phyloP scores from a whole-genome alignment of 2,888 invertebrate species.

The Dynastes tityus region DNA sequence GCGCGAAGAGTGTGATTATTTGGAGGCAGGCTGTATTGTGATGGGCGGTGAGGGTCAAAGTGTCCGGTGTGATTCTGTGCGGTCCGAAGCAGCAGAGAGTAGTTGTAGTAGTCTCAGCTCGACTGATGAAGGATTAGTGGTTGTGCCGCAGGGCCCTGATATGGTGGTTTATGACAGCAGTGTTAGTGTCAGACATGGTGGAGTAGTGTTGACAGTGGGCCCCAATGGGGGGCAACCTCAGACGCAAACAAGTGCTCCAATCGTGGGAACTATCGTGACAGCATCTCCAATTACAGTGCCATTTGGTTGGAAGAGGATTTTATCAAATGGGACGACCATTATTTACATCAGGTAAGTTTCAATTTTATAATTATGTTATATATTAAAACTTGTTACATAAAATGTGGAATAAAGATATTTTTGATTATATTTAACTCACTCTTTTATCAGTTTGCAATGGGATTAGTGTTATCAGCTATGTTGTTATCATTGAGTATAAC shows the following conservation, averaged over 20 bases:
- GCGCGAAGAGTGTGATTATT: slow-evolving; percentile 64
- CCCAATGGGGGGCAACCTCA: slow-evolving; percentile 61
- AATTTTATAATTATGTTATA: neutral
- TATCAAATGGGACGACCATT: slow-evolving; percentile 80
- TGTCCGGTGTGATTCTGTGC: slow-evolving; percentile 74
- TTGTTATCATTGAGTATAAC: slow-evolving; percentile 22
- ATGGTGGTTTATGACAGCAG: slow-evolving; percentile 70
- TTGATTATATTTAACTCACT: slow-evolving; percentile 13
- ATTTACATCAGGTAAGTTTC: slow-evolving; percentile 83
- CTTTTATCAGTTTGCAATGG: slow-evolving; percentile 36
- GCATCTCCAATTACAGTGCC: slow-evolving; percentile 74
- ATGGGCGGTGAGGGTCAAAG: slow-evolving; percentile 66
- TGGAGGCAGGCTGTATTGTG: slow-evolving; percentile 61
- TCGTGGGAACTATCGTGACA: slow-evolving; percentile 54
- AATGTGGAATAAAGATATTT: slow-evolving; percentile 19
- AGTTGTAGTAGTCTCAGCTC: slow-evolving; percentile 74
- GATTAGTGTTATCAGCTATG: slow-evolving; percentile 42
- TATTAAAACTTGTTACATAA: slow-evolving; percentile 2
- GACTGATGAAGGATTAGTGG: slow-evolving; percentile 66
- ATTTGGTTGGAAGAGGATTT: slow-evolving; percentile 84
- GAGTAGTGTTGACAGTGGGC: slow-evolving; percentile 66
- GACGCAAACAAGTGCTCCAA: slow-evolving; percentile 56
- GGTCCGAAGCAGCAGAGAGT: slow-evolving; percentile 76
- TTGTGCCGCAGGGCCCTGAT: slow-evolving; percentile 63
- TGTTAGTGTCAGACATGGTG: slow-evolving; percentile 66